A percentile compares a stretch with the other conserved stretches of the same genome.
phyloP scores from a whole-genome alignment of 2,888 invertebrate species.

The Drosophila antonietae region DNA sequence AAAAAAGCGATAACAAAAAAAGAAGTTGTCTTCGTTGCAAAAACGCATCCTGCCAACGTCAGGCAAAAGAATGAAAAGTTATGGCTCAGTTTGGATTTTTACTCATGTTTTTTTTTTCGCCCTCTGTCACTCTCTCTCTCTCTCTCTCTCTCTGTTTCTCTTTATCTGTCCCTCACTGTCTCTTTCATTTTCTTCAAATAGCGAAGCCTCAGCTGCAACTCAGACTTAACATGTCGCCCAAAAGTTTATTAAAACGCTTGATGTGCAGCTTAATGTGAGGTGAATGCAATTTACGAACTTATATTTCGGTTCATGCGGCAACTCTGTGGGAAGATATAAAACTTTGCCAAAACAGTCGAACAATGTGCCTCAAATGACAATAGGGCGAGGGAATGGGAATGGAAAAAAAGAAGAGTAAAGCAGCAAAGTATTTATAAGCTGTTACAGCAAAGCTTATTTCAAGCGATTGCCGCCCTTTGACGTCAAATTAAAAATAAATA shows the following conservation, averaged over 20 bases:
- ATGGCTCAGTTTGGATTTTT: conserved; percentile 39
- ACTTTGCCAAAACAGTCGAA: conserved; percentile 13
- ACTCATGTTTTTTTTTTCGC: neutral
- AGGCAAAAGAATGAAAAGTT: conserved; percentile 65
- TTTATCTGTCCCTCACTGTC: neutral
- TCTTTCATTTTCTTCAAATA: conserved; percentile 21
- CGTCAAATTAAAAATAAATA: conserved; percentile 1
- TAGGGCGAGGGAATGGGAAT: too few relatives aligned
- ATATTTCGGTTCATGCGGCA: neutral
- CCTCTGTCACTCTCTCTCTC: conserved; percentile 1
- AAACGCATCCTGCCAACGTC: conserved; percentile 67
- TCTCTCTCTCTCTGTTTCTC: neutral
- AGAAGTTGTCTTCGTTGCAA: conserved; percentile 65
- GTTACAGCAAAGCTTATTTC: neutral
- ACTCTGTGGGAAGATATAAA: conserved; percentile 7
- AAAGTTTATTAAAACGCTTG: conserved; percentile 55
- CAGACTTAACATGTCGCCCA: conserved; percentile 33
- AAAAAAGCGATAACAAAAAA: conserved; percentile 7
- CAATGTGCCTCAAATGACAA: conserved; percentile 1
- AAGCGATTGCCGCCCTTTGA: neutral
- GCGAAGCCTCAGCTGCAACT: conserved; percentile 39
- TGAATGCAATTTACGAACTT: conserved; percentile 53
- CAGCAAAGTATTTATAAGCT: neutral
- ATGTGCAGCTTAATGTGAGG: conserved; percentile 41
- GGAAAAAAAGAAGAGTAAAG: neutral